These are phyloP conservation scores for Opisthocomus hoazin DNA, from an alignment of 2,113 vertebrate genomes.

Conservation along the genomic window DNA sequence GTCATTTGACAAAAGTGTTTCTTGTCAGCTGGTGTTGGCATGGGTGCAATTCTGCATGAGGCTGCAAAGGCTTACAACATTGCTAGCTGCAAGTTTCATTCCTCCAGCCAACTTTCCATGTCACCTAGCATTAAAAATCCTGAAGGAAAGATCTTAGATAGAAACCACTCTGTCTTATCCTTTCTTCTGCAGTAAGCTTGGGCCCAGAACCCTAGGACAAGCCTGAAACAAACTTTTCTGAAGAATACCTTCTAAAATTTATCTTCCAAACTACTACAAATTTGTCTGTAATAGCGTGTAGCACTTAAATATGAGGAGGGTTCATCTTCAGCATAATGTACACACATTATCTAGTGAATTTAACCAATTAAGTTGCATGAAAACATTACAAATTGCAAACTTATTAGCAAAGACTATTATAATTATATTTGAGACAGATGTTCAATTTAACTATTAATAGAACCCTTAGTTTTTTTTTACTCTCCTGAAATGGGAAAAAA, in stretches of 20 bases:
- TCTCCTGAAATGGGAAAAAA: not conserved
- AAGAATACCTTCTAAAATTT: not conserved
- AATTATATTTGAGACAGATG: not conserved
- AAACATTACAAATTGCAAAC: not conserved
- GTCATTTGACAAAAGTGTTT: not conserved
- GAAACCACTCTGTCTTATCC: not conserved
- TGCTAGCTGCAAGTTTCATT: not conserved
- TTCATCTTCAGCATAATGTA: not conserved
- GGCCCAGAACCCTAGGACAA: not conserved
- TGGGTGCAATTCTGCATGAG: not conserved
- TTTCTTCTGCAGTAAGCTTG: not conserved
- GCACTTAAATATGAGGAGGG: not conserved
- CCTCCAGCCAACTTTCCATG: not conserved
- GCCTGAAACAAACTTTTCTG: not conserved
- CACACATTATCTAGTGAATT: not conserved
- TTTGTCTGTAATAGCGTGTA: not conserved
- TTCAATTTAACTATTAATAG: not conserved
- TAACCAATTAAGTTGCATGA: not conserved
- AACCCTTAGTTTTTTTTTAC: not conserved
- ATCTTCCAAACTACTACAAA: not conserved
- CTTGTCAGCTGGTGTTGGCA: not conserved
- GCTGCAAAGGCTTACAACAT: not conserved
- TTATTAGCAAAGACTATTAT: not conserved
- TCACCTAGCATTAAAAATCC: not conserved
- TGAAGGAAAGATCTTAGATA: not conserved